These are phyloP conservation scores for Azorinus chamasolen DNA, from an alignment of 2,888 invertebrate species.

Conservation along the genomic window DNA sequence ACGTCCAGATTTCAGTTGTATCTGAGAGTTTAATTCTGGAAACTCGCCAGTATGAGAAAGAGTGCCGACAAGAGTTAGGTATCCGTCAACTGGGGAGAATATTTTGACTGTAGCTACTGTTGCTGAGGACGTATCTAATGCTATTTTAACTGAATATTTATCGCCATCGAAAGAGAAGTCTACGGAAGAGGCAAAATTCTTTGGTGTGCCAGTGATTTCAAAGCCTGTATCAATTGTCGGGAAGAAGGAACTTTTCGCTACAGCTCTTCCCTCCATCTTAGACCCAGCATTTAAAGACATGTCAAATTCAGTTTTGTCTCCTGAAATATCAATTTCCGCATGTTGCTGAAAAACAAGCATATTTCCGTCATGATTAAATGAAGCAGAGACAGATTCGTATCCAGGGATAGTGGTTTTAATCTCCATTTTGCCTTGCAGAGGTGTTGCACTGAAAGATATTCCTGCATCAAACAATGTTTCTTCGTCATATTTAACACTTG, in stretches of 20 bases:
- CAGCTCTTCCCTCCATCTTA: conserved; percentile 38
- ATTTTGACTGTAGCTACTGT: conserved; percentile 30
- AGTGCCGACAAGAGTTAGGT: conserved; percentile 24
- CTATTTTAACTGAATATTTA: conserved; percentile 36
- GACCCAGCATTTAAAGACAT: conserved; percentile 53
- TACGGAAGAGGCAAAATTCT: conserved; percentile 15
- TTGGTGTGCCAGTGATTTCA: conserved; percentile 33
- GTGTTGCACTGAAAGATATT: conserved; percentile 4
- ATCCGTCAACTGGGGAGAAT: conserved; percentile 41
- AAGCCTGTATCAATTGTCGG: conserved; percentile 21
- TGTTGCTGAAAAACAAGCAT: conserved; percentile 40
- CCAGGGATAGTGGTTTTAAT: not conserved
- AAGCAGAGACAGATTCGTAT: conserved; percentile 25
- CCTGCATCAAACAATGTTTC: conserved; percentile 19
- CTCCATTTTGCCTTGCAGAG: not conserved
- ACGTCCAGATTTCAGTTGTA: conserved; percentile 36
- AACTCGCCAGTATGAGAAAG: conserved; percentile 39
- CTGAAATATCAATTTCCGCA: conserved; percentile 38
- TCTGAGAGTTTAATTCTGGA: conserved; percentile 19
- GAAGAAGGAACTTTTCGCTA: conserved; percentile 38
- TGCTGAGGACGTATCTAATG: conserved; percentile 4
- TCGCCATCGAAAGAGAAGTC: conserved; percentile 17
- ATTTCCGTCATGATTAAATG: conserved; percentile 40
- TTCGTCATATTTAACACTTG: conserved; percentile 9
- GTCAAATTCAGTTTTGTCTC: conserved; percentile 62